A percentile compares a stretch with the other conserved stretches of the same genome.
Evolutionary conservation across 2,888 invertebrate species (phyloP).

Genomic region (Amphimallon solstitiale): DNA sequence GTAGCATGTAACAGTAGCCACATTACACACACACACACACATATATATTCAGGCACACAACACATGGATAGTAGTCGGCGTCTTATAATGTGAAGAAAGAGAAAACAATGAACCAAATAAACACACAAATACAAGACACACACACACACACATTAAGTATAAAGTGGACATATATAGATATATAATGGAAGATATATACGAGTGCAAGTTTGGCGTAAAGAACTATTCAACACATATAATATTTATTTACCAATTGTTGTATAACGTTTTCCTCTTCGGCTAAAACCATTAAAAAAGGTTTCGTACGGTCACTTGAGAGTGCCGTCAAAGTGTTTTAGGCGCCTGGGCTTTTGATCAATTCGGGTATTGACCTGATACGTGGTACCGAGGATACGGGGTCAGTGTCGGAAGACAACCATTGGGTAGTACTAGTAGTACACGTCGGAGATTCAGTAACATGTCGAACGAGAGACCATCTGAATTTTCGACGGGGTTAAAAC

Average conservation of each 20-base stretch:
- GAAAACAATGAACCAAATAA: slow-evolving; percentile 16
- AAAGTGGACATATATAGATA: too few relatives aligned
- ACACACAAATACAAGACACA: slow-evolving; percentile 4
- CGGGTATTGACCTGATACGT: slow-evolving; percentile 49
- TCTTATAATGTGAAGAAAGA: slow-evolving; percentile 22
- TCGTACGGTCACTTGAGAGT: slow-evolving; percentile 14
- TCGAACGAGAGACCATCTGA: slow-evolving; percentile 43
- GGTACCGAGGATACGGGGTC: slow-evolving; percentile 43
- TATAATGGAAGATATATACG: too few relatives aligned
- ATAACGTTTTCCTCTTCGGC: neutral
- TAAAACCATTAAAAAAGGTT: slow-evolving; percentile 29
- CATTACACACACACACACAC: slow-evolving; percentile 12
- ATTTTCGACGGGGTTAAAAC: slow-evolving; percentile 43
- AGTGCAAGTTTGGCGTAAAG: slow-evolving; percentile 12
- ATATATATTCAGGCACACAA: too few relatives aligned
- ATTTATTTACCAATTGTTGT: slow-evolving; percentile 35
- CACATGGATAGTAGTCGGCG: slow-evolving; percentile 16
- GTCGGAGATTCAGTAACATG: too few relatives aligned
- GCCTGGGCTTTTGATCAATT: slow-evolving; percentile 50
- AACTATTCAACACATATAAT: slow-evolving; percentile 37
- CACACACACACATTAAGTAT: neutral
- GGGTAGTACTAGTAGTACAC: too few relatives aligned
- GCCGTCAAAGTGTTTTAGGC: slow-evolving; percentile 47
- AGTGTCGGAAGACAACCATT: slow-evolving; percentile 39
- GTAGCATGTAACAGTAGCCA: slow-evolving; percentile 9